Percentiles rank a stretch among this genome's conserved stretches.
Evolutionary conservation across 2,113 vertebrate species (phyloP).

Genomic region (Vimba vimba): DNA sequence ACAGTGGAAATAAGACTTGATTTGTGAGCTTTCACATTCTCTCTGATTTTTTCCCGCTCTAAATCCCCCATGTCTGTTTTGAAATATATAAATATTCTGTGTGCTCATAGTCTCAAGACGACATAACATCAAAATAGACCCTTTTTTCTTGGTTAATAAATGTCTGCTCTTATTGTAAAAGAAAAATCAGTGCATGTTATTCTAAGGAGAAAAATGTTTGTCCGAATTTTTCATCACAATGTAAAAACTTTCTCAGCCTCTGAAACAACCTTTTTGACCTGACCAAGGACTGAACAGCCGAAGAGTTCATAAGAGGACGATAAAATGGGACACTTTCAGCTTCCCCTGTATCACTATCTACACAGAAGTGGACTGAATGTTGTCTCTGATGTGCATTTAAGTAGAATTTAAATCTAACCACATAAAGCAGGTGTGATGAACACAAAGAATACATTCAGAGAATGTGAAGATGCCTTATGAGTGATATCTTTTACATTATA

Average conservation of each 20-base stretch:
- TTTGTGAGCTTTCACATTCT: slow-evolving; percentile 8
- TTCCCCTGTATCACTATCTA: background rate
- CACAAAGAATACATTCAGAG: background rate
- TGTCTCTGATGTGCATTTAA: background rate
- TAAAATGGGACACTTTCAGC: background rate
- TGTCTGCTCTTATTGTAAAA: background rate
- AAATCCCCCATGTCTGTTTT: slow-evolving; percentile 3
- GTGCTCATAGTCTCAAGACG: background rate
- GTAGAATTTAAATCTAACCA: background rate
- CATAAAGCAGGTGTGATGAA: background rate
- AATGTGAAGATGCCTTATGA: background rate
- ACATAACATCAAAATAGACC: background rate
- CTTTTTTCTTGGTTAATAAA: background rate
- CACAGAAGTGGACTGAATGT: background rate
- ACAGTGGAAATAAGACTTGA: background rate
- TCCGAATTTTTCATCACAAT: background rate
- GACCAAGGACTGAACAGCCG: no score
- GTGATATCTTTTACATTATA: no score
- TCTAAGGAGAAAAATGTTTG: background rate
- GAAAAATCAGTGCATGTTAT: background rate
- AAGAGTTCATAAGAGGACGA: background rate
- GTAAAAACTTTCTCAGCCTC: background rate
- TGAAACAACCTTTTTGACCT: no score
- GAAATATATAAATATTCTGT: slow-evolving; percentile 11
- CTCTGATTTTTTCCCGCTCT: background rate